These are phyloP conservation scores for Acipenser ruthenus DNA, from an alignment of 2,797 vertebrate genomes.

Conservation along the genomic window DNA sequence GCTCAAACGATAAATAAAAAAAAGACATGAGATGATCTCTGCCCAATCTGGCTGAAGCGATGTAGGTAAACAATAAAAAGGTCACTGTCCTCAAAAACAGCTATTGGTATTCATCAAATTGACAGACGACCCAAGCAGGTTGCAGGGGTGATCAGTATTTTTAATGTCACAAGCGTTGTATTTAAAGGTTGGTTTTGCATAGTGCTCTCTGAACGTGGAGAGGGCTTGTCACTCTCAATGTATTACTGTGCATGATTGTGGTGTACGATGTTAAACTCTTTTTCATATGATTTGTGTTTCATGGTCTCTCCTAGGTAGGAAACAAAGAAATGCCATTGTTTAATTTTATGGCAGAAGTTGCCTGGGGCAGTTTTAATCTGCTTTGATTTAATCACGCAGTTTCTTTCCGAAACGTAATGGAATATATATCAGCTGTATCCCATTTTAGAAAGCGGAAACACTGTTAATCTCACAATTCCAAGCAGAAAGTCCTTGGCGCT, in stretches of 20 bases:
- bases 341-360: too few species aligned
- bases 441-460: too few species aligned
- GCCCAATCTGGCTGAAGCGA: background rate
- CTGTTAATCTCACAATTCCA: too few species aligned
- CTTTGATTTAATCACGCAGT: too few species aligned
- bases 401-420: too few species aligned
- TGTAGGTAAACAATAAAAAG: background rate
- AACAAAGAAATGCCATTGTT: too few species aligned
- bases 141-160: background rate
- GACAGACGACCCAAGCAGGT: background rate
- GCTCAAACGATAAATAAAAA: background rate
- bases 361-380: too few species aligned
- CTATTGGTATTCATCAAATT: background rate
- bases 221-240: background rate
- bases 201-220: background rate
- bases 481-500: too few species aligned
- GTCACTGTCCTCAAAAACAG: background rate
- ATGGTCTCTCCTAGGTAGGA: too few species aligned
- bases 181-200: background rate
- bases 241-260: background rate
- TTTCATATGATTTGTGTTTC: too few species aligned
- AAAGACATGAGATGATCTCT: background rate
- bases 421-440: too few species aligned
- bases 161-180: background rate
- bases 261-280: too few species aligned